A percentile compares a stretch with the other conserved stretches of the same genome.
These are phyloP conservation scores for Odontocolon sp. DNA, from an alignment of 2,888 invertebrate species.

Conservation along the genomic window DNA sequence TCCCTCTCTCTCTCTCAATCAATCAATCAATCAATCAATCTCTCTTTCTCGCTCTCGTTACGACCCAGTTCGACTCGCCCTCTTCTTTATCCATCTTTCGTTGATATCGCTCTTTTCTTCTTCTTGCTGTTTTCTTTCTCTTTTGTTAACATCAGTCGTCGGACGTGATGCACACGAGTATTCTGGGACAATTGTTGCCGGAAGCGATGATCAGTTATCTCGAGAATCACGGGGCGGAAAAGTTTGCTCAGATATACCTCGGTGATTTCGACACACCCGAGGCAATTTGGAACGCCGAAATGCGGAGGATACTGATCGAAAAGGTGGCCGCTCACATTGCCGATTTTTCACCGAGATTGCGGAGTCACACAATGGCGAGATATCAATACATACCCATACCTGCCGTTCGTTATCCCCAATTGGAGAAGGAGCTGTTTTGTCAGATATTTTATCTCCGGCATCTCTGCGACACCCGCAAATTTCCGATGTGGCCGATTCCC, in stretches of 20 bases:
- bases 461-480: slow-evolving; percentile 93
- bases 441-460: slow-evolving; percentile 99
- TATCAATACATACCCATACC: slow-evolving; percentile 98
- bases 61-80: too few species aligned
- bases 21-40: too few species aligned
- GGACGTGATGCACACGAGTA: slow-evolving; percentile 95
- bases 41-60: too few species aligned
- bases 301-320: slow-evolving; percentile 98
- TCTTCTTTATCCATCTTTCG: too few species aligned
- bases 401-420: slow-evolving; percentile 94
- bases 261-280: slow-evolving; percentile 99
- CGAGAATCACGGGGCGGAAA: slow-evolving; percentile 98
- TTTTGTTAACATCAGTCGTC: slow-evolving; percentile 80
- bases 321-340: slow-evolving; percentile 98
- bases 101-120: too few species aligned
- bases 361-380: slow-evolving; percentile 96
- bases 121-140: slow-evolving; percentile 30
- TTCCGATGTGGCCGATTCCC: slow-evolving; percentile 98
- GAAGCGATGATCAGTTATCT: slow-evolving; percentile 99
- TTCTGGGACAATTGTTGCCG: slow-evolving; percentile 95
- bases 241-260: slow-evolving; percentile 98
- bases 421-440: slow-evolving; percentile 98
- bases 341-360: slow-evolving; percentile 97
- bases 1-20: too few species aligned
- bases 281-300: slow-evolving; percentile 99